Evolutionary conservation across 2,888 invertebrate genomes (phyloP).

Genomic region (Lingula anatina): DNA sequence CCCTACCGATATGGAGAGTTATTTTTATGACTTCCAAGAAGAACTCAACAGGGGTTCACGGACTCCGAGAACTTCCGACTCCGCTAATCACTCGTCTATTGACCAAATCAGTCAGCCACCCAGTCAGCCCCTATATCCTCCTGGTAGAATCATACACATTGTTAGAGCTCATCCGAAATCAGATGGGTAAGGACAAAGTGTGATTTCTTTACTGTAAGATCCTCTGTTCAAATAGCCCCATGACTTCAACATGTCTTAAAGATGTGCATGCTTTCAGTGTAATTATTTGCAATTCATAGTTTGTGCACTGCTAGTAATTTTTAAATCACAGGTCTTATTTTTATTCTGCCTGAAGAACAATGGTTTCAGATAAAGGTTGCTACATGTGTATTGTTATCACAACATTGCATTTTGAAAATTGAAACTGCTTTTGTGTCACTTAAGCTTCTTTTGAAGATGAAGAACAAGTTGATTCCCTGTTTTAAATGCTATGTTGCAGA

Average conservation of each 20-base stretch:
- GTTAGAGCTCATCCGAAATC: conserved; percentile 77
- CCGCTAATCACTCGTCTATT: too few species aligned
- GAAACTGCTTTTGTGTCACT: neutral
- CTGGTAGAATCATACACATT: conserved; percentile 79
- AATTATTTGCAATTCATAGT: too few species aligned
- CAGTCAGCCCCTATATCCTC: conserved; percentile 78
- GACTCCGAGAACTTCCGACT: conserved; percentile 53
- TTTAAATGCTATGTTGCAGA: conserved; percentile 2
- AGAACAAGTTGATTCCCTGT: neutral
- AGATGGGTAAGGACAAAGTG: conserved; percentile 70
- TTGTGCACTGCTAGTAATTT: too few species aligned
- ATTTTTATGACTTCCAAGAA: too few species aligned
- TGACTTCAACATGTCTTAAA: too few species aligned
- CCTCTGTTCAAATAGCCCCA: too few species aligned
- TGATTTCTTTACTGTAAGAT: too few species aligned
- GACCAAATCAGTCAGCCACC: conserved; percentile 66
- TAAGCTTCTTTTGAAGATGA: too few species aligned
- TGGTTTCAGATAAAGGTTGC: neutral
- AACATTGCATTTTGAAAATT: neutral
- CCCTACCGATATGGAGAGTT: conserved; percentile 16
- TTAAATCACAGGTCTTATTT: too few species aligned
- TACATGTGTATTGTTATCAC: neutral
- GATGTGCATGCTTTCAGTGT: too few species aligned
- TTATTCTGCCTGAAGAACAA: too few species aligned
- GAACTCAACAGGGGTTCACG: too few species aligned